These are phyloP conservation scores for Balaeniceps rex DNA, from an alignment of 2,113 vertebrate species.

Conservation along the genomic window DNA sequence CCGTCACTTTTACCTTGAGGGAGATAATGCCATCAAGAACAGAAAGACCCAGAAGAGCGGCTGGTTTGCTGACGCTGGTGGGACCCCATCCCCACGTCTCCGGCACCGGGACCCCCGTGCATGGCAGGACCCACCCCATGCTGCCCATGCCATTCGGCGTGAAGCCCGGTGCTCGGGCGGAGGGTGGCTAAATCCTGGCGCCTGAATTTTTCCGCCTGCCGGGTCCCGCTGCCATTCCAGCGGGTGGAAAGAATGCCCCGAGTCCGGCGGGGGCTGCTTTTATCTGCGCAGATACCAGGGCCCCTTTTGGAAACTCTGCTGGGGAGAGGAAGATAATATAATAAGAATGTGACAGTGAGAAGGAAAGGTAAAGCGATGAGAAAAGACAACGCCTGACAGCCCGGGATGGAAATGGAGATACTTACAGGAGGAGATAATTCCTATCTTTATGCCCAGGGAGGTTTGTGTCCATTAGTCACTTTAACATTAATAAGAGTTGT, in stretches of 20 bases:
- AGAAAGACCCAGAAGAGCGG: background rate
- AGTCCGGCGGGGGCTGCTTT: background rate
- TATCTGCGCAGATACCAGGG: background rate
- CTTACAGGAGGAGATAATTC: constrained; percentile 4
- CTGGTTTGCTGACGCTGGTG: background rate
- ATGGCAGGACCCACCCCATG: background rate
- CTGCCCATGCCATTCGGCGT: fast-evolving
- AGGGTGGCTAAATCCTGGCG: background rate
- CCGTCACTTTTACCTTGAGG: background rate
- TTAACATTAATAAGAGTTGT: constrained; percentile 4
- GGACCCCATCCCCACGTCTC: background rate
- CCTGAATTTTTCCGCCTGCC: background rate
- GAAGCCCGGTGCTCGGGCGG: background rate
- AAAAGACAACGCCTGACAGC: background rate
- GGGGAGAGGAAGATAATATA: constrained; percentile 13
- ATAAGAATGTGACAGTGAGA: background rate
- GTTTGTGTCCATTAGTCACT: constrained; percentile 20
- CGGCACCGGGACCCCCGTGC: fast-evolving
- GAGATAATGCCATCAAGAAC: background rate
- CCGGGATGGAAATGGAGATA: background rate
- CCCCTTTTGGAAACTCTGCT: constrained; percentile 3
- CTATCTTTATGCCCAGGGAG: constrained; percentile 12
- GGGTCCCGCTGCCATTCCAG: background rate
- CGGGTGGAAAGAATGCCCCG: background rate
- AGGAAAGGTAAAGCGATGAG: background rate